Evolutionary conservation across 2,113 vertebrate species (phyloP).

Genomic region (Triplophysa tibetana): DNA sequence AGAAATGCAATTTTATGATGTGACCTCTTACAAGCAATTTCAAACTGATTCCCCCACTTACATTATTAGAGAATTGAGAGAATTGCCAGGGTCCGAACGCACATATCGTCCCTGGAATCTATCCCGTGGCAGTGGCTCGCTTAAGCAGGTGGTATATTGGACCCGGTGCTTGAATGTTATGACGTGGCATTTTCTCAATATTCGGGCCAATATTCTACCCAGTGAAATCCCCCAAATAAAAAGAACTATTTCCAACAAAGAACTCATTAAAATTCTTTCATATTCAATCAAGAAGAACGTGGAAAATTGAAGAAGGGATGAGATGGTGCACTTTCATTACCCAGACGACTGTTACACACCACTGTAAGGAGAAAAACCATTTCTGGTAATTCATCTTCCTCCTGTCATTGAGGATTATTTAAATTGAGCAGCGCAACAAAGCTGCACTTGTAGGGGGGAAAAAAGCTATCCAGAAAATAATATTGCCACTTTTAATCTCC

Average conservation of each 20-base stretch:
- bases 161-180: constrained; percentile 60
- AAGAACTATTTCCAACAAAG: constrained; percentile 52
- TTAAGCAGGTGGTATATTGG: constrained; percentile 64
- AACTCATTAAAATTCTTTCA: constrained; percentile 67
- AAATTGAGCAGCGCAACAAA: constrained; percentile 58
- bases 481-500: constrained; percentile 67
- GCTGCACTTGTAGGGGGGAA: constrained; percentile 40
- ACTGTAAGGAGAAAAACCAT: constrained; percentile 50
- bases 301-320: constrained; percentile 59
- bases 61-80: constrained; percentile 16
- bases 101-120: constrained; percentile 59
- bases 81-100: constrained; percentile 10
- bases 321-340: constrained; percentile 65
- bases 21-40: constrained; percentile 49
- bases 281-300: constrained; percentile 68
- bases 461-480: constrained; percentile 59
- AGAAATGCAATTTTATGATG: constrained; percentile 29
- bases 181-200: constrained; percentile 42
- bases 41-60: constrained; percentile 31
- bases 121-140: constrained; percentile 58
- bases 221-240: constrained; percentile 38
- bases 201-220: constrained; percentile 37
- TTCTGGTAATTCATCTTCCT: constrained; percentile 66
- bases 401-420: constrained; percentile 64
- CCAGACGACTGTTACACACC: constrained; percentile 57